Conservation (phyloP, 2,113 vertebrate species). For the Siphamia tubifer region DNA sequence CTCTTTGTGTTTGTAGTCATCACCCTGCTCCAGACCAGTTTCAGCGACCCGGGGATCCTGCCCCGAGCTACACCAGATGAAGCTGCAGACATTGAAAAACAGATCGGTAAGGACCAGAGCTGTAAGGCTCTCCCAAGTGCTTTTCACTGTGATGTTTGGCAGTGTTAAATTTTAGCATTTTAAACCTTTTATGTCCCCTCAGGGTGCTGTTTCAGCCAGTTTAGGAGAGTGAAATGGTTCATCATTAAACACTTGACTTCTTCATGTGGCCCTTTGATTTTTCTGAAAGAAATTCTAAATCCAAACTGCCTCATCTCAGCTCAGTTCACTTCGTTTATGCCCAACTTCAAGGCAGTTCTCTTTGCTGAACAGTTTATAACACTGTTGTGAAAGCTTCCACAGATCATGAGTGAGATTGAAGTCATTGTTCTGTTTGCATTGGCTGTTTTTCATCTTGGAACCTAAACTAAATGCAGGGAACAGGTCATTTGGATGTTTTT, state of each 20-base stretch:
- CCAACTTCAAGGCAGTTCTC: neutral
- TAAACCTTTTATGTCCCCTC: neutral
- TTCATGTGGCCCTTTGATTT: neutral
- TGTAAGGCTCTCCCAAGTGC: neutral
- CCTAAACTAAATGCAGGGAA: neutral
- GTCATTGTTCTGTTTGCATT: neutral
- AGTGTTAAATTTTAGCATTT: neutral
- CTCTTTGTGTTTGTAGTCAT: conserved; percentile 93
- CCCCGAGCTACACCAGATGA: conserved; percentile 91
- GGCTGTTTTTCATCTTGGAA: neutral
- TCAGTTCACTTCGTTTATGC: conserved; percentile 1
- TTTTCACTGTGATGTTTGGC: neutral
- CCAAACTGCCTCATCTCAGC: neutral
- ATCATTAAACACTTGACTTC: neutral
- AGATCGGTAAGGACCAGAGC: conserved; percentile 84
- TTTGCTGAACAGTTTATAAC: no score
- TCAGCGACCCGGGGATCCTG: conserved; percentile 92
- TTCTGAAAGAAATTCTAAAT: neutral
- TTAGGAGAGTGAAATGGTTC: neutral
- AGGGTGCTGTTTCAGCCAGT: neutral
- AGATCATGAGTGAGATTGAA: neutral
- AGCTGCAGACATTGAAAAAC: conserved; percentile 88
- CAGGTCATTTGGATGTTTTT: neutral
- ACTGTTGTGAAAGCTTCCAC: neutral
- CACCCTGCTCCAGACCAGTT: conserved; percentile 92